A percentile compares a stretch with the other conserved stretches of the same genome.
phyloP scores from a whole-genome alignment of 2,113 vertebrate genomes.

The Dasyurus viverrinus region DNA sequence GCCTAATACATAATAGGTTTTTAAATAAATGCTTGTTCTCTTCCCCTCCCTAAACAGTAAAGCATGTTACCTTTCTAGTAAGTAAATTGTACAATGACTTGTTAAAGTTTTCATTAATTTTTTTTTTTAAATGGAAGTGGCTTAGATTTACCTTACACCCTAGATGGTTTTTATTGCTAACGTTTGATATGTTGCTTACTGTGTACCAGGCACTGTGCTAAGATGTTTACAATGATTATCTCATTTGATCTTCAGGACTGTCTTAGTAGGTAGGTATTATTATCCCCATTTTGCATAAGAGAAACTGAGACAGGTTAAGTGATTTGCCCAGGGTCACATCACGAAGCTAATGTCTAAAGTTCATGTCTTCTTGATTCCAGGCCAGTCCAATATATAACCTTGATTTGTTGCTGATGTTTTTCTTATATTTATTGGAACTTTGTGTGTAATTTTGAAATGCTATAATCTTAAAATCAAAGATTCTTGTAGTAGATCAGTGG shows the following conservation, averaged over 20 bases:
- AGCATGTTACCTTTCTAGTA: background rate
- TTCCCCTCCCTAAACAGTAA: background rate
- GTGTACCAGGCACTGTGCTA: background rate
- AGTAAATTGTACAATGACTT: background rate
- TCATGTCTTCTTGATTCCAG: background rate
- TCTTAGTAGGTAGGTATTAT: background rate
- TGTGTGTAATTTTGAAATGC: background rate
- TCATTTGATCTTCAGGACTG: background rate
- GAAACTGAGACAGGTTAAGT: background rate
- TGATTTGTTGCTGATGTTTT: background rate
- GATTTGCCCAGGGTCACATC: background rate
- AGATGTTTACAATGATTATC: background rate
- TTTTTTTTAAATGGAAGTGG: background rate
- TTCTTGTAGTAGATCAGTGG: background rate
- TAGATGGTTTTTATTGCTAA: background rate
- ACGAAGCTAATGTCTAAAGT: background rate
- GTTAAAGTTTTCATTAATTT: background rate
- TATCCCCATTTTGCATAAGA: background rate
- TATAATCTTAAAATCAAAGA: background rate
- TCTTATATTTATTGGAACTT: background rate
- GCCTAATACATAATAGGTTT: background rate
- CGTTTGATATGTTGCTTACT: background rate
- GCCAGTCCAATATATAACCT: background rate
- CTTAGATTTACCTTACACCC: background rate
- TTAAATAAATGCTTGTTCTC: background rate